A percentile compares a stretch with the other conserved stretches of the same genome.
These are phyloP conservation scores for Apogon hyalosoma DNA, from an alignment of 2,797 vertebrate genomes.

Conservation along the genomic window DNA sequence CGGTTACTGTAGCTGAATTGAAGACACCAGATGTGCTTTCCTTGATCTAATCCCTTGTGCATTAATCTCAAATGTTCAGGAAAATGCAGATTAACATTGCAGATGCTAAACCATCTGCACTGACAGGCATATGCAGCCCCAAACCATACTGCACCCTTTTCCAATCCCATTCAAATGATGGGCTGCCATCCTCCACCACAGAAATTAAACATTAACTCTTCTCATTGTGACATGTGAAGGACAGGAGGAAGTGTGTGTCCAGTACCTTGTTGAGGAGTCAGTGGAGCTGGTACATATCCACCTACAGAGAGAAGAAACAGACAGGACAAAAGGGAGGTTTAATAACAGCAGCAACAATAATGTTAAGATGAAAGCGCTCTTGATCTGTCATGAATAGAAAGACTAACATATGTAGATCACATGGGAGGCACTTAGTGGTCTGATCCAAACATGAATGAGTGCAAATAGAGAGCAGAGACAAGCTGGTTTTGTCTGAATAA, in stretches of 20 bases:
- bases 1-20: neutral
- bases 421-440: constrained; percentile 25
- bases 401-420: neutral
- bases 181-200: neutral
- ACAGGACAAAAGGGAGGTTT: constrained; percentile 31
- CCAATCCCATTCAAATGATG: constrained; percentile 43
- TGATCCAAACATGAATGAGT: constrained; percentile 15
- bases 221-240: constrained; percentile 1
- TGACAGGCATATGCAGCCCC: constrained; percentile 18
- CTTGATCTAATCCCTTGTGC: constrained; percentile 55
- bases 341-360: neutral
- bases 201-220: neutral
- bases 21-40: constrained; percentile 36
- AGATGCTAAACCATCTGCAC: constrained; percentile 48
- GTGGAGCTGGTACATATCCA: constrained; percentile 78
- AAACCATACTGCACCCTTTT: neutral
- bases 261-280: constrained; percentile 86
- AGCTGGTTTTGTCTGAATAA: constrained; percentile 5
- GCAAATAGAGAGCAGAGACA: neutral
- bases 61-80: constrained; percentile 55
- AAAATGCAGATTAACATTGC: constrained; percentile 56
- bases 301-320: constrained; percentile 61
- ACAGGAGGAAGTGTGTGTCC: neutral
- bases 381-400: constrained; percentile 9
- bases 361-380: constrained; percentile 22